These are phyloP conservation scores for Dryococelus australis DNA, from an alignment of 2,888 invertebrate genomes.

Conservation along the genomic window DNA sequence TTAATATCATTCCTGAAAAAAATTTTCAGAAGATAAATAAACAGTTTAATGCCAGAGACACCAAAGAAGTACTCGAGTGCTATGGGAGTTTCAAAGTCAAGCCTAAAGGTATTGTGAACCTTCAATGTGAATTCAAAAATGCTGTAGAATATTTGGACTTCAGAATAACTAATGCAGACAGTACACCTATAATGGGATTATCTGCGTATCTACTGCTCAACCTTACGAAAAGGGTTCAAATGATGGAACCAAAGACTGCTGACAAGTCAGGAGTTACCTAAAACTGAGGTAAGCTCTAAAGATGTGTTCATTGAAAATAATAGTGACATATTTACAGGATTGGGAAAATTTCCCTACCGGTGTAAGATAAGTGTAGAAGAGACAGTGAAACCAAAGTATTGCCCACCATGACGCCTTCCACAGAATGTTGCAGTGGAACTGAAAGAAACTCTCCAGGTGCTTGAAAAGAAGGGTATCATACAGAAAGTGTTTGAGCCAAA, in stretches of 20 bases:
- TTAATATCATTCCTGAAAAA: constrained; percentile 6
- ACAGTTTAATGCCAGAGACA: constrained; percentile 3
- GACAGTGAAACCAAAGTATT: not conserved
- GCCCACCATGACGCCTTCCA: not conserved
- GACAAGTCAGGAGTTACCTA: not conserved
- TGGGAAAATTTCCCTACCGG: constrained; percentile 22
- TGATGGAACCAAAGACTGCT: too few relatives aligned
- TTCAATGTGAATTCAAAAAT: constrained; percentile 21
- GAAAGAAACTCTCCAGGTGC: not conserved
- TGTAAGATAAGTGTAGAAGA: not conserved
- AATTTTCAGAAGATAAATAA: not conserved
- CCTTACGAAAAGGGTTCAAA: not conserved
- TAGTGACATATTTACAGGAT: not conserved
- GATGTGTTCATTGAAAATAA: constrained; percentile 17
- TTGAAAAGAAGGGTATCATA: not conserved
- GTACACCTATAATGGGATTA: not conserved
- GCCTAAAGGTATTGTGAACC: not conserved
- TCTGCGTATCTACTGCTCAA: not conserved
- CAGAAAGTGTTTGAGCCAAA: not conserved
- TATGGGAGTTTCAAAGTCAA: constrained; percentile 26
- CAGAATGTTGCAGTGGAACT: not conserved
- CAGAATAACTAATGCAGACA: too few relatives aligned
- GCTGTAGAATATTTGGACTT: constrained; percentile 17
- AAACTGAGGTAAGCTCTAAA: not conserved
- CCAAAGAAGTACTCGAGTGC: constrained; percentile 16